Conservation (phyloP, 2,888 invertebrate species). For the Belgica antarctica region DNA sequence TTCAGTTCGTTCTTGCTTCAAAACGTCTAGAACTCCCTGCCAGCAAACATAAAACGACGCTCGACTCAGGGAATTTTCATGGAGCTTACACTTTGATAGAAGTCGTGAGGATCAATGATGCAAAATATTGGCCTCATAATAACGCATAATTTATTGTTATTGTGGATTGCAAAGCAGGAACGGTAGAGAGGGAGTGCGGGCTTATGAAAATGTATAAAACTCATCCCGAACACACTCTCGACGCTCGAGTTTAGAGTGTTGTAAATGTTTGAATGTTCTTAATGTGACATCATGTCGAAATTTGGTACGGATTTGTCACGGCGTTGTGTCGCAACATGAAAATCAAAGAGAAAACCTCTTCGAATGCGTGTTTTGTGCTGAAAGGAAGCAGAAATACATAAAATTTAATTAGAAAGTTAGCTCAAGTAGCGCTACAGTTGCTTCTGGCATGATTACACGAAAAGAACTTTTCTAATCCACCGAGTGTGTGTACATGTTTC, state of each 20-base stretch:
- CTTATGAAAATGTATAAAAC: background rate
- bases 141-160: conserved; percentile 34
- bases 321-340: background rate
- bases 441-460: conserved; percentile 3
- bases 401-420: conserved; percentile 20
- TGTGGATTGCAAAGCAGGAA: background rate
- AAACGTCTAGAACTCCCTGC: no score
- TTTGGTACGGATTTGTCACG: conserved; percentile 13
- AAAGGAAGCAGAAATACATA: conserved; percentile 4
- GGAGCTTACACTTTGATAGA: conserved; percentile 30
- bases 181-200: background rate
- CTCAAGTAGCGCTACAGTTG: conserved; percentile 10
- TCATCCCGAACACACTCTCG: conserved; percentile 19
- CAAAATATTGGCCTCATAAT: conserved; percentile 33
- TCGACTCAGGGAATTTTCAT: conserved; percentile 11
- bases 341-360: background rate
- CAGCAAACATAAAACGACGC: no score
- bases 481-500: conserved; percentile 31
- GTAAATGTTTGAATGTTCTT: conserved; percentile 24
- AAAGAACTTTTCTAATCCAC: conserved; percentile 24
- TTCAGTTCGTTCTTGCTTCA: no score
- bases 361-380: background rate
- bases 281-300: conserved; percentile 35
- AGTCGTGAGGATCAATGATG: conserved; percentile 30
- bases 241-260: background rate